A percentile compares a stretch with the other conserved stretches of the same genome.
Conservation (phyloP, 2,113 vertebrate genomes). For the Antechinus flavipes region DNA sequence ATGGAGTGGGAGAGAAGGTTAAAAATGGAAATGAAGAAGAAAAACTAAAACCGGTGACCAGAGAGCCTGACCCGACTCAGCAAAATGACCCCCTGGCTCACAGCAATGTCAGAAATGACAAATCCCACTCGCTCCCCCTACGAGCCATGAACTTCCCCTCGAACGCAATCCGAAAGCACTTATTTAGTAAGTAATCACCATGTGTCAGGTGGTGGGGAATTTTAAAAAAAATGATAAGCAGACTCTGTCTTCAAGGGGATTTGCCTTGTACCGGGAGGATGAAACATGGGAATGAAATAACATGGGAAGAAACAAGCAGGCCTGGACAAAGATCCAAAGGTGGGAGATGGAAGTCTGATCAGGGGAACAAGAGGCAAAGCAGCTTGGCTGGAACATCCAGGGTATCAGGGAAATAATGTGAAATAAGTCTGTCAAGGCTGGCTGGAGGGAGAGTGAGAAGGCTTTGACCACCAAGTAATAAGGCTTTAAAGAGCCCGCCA, state of each 20-base stretch:
- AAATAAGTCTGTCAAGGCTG: too few species aligned
- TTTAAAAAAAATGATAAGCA: neutral
- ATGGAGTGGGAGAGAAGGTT: neutral
- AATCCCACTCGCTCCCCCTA: neutral
- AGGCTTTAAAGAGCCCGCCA: too few species aligned
- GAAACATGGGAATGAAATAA: neutral
- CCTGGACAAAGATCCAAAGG: neutral
- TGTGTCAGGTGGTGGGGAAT: neutral
- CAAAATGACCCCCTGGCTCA: neutral
- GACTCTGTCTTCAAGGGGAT: neutral
- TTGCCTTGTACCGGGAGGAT: neutral
- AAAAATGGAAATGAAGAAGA: neutral
- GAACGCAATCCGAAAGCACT: neutral
- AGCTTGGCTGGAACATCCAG: too few species aligned
- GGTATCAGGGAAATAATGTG: too few species aligned
- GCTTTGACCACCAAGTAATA: too few species aligned
- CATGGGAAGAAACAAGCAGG: neutral
- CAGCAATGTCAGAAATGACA: neutral
- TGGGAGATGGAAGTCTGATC: neutral
- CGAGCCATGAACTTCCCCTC: neutral
- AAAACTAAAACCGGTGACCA: neutral
- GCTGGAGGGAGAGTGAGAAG: too few species aligned
- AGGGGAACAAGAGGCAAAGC: too few species aligned
- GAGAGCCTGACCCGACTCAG: neutral
- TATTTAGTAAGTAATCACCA: neutral